Conservation (phyloP, 2,888 invertebrate species). For the Lissocephala sabroskyi region DNA sequence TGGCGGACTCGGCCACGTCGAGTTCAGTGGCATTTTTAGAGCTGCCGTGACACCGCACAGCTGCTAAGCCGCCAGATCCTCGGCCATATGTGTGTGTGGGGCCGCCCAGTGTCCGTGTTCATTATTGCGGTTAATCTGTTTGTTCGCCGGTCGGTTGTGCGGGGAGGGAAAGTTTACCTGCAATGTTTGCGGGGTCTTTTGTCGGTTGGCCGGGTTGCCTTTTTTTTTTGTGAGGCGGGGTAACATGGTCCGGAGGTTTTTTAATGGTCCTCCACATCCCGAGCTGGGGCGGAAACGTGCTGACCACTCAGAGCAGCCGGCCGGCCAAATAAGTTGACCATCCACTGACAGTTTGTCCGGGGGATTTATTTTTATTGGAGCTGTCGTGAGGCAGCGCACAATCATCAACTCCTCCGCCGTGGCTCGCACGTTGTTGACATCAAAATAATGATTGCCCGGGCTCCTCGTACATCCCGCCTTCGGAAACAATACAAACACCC, state of each 20-base stretch:
- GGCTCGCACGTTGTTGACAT: constrained; percentile 58
- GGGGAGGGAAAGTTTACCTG: constrained; percentile 25
- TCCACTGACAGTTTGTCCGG: too few relatives aligned
- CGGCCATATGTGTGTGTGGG: constrained; percentile 5
- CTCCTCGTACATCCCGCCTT: too few relatives aligned
- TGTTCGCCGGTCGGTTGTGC: constrained; percentile 36
- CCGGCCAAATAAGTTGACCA: too few relatives aligned
- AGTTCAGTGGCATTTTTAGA: too few relatives aligned
- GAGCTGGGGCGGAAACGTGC: constrained; percentile 50
- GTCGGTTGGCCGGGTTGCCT: constrained; percentile 4
- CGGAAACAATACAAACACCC: constrained; percentile 39
- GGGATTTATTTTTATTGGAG: too few relatives aligned
- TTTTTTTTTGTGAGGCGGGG: constrained; percentile 9
- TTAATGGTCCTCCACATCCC: constrained; percentile 41
- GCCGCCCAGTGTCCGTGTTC: constrained; percentile 55
- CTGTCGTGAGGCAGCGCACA: constrained; percentile 18
- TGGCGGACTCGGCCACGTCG: too few relatives aligned
- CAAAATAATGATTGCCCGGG: constrained; percentile 47
- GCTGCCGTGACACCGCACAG: too few relatives aligned
- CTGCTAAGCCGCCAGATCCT: too few relatives aligned
- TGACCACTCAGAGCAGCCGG: constrained; percentile 1
- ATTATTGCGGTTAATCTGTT: constrained; percentile 65
- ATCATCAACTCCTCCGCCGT: constrained; percentile 46
- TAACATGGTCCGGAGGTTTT: constrained; percentile 38
- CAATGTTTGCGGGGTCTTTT: constrained; percentile 24